Evolutionary conservation across 1,140 invertebrate species (phyloP), one percentile per base, ranked within the genome.

Genomic region (Pseudomyrmex dendroicus): DNA sequence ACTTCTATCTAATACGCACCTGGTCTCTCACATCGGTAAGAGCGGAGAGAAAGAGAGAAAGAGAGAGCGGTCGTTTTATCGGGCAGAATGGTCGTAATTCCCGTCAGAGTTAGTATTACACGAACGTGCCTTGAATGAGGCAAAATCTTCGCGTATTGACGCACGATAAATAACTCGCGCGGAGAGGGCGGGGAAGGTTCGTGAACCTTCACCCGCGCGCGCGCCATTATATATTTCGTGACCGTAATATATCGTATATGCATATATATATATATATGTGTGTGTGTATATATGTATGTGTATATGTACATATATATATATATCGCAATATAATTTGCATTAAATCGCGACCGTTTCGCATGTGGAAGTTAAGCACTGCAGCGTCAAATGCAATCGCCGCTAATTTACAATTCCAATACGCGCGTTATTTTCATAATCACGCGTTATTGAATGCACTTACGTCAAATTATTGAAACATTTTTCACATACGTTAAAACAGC

Each of bases 101-200:
- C 70, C 35, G 12, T 63, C 48, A 22, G 50, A 74, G 78, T 82
- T 82, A 82, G 62, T 66, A 66, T 83, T 83, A 83, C 22, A 67
- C 5, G 20, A 59, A 78, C 82, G 62, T 83, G 63, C 35, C 61
- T 20, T 46, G 61, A 80, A 80, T 80, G 66, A 50, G 56, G 67
- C 35, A 70, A 72, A 80, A 80, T 80, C 76, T 72, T 80, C 54
- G 66, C 64, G 44, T 80, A 80, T 80, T 80, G 76, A 80, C 66
- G 67, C 66, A 72, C 76, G 76, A 80, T 80, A 80, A 80, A 80
- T 80, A 72, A 80, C n/a, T 48, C 52, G 54, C 13, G 44, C 35
- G 9, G 15, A 0, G 35, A 35, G 7, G 5, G 5, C 35, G 35
- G 35, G 5, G 5, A 5, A 35, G 35, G 35, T 0, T 35, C 5